These are phyloP conservation scores for Myodes glareolus DNA, from an alignment of 2,113 vertebrate species.

Conservation along the genomic window DNA sequence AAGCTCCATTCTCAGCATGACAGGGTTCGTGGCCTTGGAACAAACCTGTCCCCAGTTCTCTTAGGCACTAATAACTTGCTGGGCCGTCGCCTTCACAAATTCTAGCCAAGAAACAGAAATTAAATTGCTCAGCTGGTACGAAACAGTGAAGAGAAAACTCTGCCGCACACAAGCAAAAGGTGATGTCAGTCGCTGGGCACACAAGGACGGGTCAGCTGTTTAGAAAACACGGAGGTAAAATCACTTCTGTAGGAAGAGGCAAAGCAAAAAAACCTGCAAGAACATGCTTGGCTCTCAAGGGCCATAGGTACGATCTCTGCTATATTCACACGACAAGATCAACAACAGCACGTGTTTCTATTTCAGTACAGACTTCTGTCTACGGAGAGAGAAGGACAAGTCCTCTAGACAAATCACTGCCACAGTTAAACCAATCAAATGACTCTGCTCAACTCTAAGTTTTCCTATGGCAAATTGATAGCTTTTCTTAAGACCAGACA, in stretches of 20 bases:
- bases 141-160: background rate
- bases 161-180: background rate
- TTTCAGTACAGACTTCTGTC: background rate
- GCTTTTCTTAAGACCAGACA: slow-evolving; percentile 72
- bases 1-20: background rate
- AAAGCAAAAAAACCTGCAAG: background rate
- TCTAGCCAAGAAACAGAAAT: background rate
- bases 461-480: slow-evolving; percentile 75
- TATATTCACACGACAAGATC: background rate
- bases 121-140: background rate
- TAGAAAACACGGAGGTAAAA: background rate
- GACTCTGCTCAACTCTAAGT: slow-evolving; percentile 6
- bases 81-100: background rate
- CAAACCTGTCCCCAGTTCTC: background rate
- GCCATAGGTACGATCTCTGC: background rate
- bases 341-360: background rate
- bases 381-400: slow-evolving; percentile 20
- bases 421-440: slow-evolving; percentile 36
- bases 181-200: background rate
- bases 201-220: background rate
- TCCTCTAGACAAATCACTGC: slow-evolving; percentile 41
- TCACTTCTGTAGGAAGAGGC: slow-evolving; percentile 7
- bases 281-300: background rate
- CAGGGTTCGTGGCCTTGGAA: background rate
- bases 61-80: background rate